A percentile compares a stretch with the other conserved stretches of the same genome.
These are phyloP conservation scores for Laupala kohalensis DNA, from an alignment of 1,140 invertebrate species.

Conservation along the genomic window DNA sequence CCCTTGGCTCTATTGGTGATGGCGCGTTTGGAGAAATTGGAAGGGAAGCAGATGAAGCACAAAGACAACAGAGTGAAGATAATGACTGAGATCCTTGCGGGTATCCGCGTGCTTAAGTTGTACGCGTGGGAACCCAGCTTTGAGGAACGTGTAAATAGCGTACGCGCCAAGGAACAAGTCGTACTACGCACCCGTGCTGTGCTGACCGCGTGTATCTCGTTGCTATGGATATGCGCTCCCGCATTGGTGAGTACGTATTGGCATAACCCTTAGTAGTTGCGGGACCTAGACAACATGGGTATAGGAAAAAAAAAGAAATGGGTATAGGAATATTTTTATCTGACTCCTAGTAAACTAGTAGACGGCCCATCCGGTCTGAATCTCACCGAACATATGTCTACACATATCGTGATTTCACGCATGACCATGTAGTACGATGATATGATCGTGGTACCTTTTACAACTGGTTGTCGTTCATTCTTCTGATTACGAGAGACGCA, in stretches of 20 bases:
- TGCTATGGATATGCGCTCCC: constrained; percentile 43
- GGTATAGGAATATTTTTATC: no score
- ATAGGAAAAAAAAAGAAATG: no score
- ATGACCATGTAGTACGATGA: no score
- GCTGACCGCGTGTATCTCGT: constrained; percentile 31
- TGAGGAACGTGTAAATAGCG: constrained; percentile 24
- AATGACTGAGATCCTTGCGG: constrained; percentile 42
- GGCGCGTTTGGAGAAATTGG: constrained; percentile 27
- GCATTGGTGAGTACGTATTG: constrained; percentile 33
- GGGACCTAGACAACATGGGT: no score
- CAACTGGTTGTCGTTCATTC: no score
- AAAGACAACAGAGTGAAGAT: constrained; percentile 38
- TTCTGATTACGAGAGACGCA: no score
- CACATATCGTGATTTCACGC: no score
- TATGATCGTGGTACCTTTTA: no score
- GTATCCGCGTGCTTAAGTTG: constrained; percentile 31
- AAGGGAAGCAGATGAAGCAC: constrained; percentile 32
- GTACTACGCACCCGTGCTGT: constrained; percentile 29
- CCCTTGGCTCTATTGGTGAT: constrained; percentile 40
- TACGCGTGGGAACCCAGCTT: constrained; percentile 34
- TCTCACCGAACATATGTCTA: no score
- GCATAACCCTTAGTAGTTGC: no score
- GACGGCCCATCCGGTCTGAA: no score
- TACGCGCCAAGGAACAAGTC: constrained; percentile 27
- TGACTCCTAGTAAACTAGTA: no score